Base-by-base conservation (phyloP, 1,140 invertebrate genomes). In the Wiebesia pumilae region DNA sequence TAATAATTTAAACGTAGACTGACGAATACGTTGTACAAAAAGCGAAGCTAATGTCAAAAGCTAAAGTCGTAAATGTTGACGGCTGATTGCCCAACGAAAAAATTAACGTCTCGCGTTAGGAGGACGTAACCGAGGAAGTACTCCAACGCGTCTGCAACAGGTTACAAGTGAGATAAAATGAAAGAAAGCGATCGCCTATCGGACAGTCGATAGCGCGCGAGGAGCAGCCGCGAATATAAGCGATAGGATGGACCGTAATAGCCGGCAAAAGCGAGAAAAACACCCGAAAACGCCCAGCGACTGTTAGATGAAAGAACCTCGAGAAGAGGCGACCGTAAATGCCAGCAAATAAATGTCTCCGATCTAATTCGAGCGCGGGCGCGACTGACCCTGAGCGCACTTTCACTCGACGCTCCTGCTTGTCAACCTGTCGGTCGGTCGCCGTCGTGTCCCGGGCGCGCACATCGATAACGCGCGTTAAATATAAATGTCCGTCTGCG, bases 331-430 rank as follows among this genome's bases (percentile, higher is more conserved):
- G 6, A 16, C 62, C 14, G 27, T 0, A 67, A 67, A 51, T 14
- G 1, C 67, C 24, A 71, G 30, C 24, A 51, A 71, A 54, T 33
- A 82, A n/a, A 73, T 27, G 24, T 83, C 65, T 27, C 65, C 3
- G 43, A 43, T 54, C 71, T 75, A 83, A 83, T 83, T 83, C 35
- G 35, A 75, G 51, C 47, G 62, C 35, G 14, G 43, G 9, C 4
- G 43, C n/a, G 67, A 24, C 35, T 83, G 82, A 83, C 71, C 71
- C 82, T 83, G 71, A 83, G 82, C 38, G 30, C 33, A 33, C 82
- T 78, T 30, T 62, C 69, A 38, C 81, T 58, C 43, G 1, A 19
- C 3, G 4, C 38, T 65, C 33, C 3, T 27, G 58, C 58, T 3
- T 16, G 54, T 58, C 54, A 21, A 58, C 54, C 54, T 58, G 19